A percentile compares a stretch with the other conserved stretches of the same genome.
Conservation (phyloP, 2,797 vertebrate species). For the Pangasius krempfi region DNA sequence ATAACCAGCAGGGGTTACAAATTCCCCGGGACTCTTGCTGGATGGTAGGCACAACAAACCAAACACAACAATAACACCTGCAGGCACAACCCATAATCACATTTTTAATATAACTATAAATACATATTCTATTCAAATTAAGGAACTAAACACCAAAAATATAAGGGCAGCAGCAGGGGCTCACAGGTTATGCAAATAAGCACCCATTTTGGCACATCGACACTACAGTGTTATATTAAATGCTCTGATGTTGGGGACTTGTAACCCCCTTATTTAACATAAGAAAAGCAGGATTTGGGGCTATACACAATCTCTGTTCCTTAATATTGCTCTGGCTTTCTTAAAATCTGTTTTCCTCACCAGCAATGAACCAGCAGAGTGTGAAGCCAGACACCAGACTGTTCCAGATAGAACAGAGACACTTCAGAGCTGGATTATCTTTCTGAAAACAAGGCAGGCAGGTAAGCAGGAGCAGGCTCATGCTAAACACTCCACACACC, state of each 20-base stretch:
- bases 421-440: slow-evolving; percentile 21
- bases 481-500: slow-evolving; percentile 66
- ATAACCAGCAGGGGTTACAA: background rate
- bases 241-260: background rate
- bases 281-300: background rate
- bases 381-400: slow-evolving; percentile 61
- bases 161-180: background rate
- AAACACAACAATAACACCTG: background rate
- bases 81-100: background rate
- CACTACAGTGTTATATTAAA: background rate
- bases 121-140: background rate
- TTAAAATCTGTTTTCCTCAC: slow-evolving; percentile 54
- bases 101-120: background rate
- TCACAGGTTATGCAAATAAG: background rate
- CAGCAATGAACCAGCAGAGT: slow-evolving; percentile 74
- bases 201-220: background rate
- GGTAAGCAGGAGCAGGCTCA: slow-evolving; percentile 58
- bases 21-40: background rate
- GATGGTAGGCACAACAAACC: background rate
- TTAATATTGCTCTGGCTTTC: background rate
- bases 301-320: background rate
- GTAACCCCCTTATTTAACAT: background rate
- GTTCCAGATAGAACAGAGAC: slow-evolving; percentile 55
- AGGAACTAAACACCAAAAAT: background rate
- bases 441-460: slow-evolving; percentile 61